Conservation (phyloP, 2,888 invertebrate species). For the Pocota personata region DNA sequence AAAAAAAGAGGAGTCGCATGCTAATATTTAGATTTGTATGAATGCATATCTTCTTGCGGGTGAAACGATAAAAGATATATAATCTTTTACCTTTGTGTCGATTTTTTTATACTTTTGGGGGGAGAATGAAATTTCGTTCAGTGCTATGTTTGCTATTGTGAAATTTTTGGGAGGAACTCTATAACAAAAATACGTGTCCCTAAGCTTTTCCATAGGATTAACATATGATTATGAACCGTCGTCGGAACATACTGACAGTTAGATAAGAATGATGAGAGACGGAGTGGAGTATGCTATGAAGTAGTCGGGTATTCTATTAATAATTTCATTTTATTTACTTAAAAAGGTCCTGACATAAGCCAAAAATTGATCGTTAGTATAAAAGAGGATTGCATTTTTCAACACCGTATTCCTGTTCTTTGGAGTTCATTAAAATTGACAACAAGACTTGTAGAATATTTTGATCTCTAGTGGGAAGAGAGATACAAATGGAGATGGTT, state of each 20-base stretch:
- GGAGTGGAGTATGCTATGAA: neutral
- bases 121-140: slow-evolving; percentile 8
- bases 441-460: too few relatives aligned
- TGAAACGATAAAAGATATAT: slow-evolving; percentile 37
- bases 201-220: slow-evolving; percentile 39
- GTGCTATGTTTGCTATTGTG: slow-evolving; percentile 5
- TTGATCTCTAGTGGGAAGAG: too few relatives aligned
- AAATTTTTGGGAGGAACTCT: neutral
- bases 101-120: neutral
- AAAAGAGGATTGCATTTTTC: neutral
- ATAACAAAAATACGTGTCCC: slow-evolving; percentile 22
- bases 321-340: slow-evolving; percentile 12
- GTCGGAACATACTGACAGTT: slow-evolving; percentile 3
- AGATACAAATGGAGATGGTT: too few relatives aligned
- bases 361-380: neutral
- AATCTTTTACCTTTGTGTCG: slow-evolving; percentile 37
- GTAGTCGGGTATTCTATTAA: neutral
- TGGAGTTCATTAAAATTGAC: neutral
- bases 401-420: neutral
- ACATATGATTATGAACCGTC: slow-evolving; percentile 59
- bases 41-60: slow-evolving; percentile 28
- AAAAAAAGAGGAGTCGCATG: slow-evolving; percentile 20
- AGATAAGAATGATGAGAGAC: slow-evolving; percentile 21
- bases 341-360: slow-evolving; percentile 12
- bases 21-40: slow-evolving; percentile 42